Evolutionary conservation across 23 tunicate genomes (phyloP).

Genomic region (Ascidia mentula): DNA sequence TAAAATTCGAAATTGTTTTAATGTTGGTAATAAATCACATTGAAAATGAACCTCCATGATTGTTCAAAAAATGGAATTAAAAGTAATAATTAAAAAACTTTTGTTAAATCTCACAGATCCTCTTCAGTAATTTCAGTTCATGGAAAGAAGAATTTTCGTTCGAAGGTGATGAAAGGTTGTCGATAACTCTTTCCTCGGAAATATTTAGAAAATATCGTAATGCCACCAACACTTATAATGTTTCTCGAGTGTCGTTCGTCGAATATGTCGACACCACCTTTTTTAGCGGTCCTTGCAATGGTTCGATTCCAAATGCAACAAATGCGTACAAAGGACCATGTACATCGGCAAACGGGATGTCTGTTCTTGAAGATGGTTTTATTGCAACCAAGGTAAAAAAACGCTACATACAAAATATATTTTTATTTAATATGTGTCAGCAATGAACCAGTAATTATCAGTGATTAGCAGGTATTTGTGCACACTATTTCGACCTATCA

Average conservation of each 20-base stretch:
- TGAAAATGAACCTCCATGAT: no score
- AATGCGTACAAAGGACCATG: background rate
- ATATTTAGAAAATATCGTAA: background rate
- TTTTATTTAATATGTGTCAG: no score
- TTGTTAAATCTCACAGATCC: background rate
- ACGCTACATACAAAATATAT: no score
- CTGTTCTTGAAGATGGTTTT: background rate
- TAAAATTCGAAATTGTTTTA: no score
- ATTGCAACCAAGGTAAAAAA: background rate
- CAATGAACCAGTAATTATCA: no score
- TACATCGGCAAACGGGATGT: background rate
- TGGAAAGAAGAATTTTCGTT: background rate
- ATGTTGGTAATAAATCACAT: no score
- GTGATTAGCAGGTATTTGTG: no score
- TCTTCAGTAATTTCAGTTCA: background rate
- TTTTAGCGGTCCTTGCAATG: background rate
- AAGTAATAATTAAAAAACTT: no score
- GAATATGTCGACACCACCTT: background rate
- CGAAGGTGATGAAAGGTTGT: background rate
- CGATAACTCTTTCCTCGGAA: background rate
- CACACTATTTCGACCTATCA: no score
- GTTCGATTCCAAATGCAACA: background rate
- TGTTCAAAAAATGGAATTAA: no score
- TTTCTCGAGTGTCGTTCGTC: background rate
- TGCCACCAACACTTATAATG: background rate